Percentiles rank a stretch among this genome's conserved stretches.
These are phyloP conservation scores for Lithosia quadra DNA, from an alignment of 2,888 invertebrate genomes.

Conservation along the genomic window DNA sequence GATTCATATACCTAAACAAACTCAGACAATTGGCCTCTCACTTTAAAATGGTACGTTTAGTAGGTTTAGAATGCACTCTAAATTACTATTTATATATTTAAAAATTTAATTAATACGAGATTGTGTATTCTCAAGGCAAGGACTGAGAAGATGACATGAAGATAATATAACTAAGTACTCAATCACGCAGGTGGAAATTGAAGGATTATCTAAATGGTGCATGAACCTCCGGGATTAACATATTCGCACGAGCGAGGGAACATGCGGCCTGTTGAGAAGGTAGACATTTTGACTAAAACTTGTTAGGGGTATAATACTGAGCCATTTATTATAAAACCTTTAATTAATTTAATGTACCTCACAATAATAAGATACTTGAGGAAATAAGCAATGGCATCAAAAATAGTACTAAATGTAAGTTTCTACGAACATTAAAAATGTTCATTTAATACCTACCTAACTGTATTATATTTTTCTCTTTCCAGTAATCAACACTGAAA, in stretches of 20 bases:
- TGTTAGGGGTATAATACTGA: background rate
- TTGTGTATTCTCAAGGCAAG: background rate
- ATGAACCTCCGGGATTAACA: conserved; percentile 57
- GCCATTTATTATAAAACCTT: background rate
- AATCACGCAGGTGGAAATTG: conserved; percentile 53
- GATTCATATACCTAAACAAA: too few relatives aligned
- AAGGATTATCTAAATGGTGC: conserved; percentile 57
- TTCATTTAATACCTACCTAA: too few relatives aligned
- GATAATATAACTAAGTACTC: conserved; percentile 49
- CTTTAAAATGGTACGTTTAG: too few relatives aligned
- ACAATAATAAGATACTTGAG: background rate
- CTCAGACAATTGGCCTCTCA: too few relatives aligned
- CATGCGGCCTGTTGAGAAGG: conserved; percentile 25
- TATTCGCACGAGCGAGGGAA: conserved; percentile 48
- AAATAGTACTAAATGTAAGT: too few relatives aligned
- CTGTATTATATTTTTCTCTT: too few relatives aligned
- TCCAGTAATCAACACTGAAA: too few relatives aligned
- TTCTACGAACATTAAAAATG: too few relatives aligned
- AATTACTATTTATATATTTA: background rate
- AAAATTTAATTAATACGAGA: background rate
- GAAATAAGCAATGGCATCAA: background rate
- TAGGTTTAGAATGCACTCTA: too few relatives aligned
- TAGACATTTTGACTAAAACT: conserved; percentile 19
- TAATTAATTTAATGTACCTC: too few relatives aligned
- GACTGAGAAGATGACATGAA: conserved; percentile 10